Evolutionary conservation across 2,113 vertebrate genomes (phyloP).

Genomic region (Nothocercus nigrocapillus): DNA sequence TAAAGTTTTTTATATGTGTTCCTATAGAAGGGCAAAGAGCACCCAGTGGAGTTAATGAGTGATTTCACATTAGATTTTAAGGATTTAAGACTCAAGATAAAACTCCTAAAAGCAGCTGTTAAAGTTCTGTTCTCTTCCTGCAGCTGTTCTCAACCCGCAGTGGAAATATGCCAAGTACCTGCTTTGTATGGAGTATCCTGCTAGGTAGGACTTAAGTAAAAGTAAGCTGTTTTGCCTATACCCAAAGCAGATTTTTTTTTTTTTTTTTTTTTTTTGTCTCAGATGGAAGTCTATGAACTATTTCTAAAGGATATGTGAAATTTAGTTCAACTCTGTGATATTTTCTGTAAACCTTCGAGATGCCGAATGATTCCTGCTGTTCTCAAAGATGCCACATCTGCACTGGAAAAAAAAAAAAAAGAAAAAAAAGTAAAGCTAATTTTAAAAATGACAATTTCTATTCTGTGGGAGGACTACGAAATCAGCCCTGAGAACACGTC

Average conservation of each 20-base stretch:
- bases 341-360: neutral
- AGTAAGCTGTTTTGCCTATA: neutral
- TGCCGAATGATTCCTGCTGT: neutral
- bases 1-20: neutral
- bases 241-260: neutral
- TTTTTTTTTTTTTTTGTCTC: too few species aligned
- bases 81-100: neutral
- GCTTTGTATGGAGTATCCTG: neutral
- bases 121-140: neutral
- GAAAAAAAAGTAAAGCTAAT: too few species aligned
- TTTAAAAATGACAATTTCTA: neutral
- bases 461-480: neutral
- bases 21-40: neutral
- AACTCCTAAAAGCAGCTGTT: neutral
- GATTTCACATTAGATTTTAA: neutral
- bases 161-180: neutral
- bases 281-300: too few species aligned
- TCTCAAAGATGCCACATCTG: neutral
- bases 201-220: neutral
- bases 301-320: neutral
- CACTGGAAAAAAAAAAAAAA: neutral
- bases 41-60: neutral
- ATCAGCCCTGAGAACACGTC: neutral
- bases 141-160: neutral
- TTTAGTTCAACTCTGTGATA: neutral